Percentiles rank a stretch among this genome's conserved stretches.
These are phyloP conservation scores for Apoda limacodes DNA, from an alignment of 2,888 invertebrate genomes.

Conservation along the genomic window DNA sequence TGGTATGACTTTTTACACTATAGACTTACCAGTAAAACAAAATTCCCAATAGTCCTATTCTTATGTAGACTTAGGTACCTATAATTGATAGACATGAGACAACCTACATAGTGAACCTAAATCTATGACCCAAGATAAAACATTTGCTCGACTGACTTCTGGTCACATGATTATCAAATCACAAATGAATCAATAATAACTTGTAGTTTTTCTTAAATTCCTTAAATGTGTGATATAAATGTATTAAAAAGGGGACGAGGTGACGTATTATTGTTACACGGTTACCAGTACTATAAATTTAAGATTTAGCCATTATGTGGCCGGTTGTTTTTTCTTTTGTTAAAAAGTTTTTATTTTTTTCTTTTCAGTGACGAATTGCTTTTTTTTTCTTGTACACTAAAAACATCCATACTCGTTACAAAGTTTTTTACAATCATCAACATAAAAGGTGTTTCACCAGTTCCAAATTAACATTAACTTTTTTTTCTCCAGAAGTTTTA, in stretches of 20 bases:
- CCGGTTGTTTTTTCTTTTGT: no score
- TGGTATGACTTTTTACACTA: not conserved
- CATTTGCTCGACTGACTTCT: not conserved
- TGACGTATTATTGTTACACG: conserved; percentile 11
- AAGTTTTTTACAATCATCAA: no score
- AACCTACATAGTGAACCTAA: not conserved
- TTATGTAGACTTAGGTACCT: not conserved
- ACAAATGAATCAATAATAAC: not conserved
- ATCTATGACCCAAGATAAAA: not conserved
- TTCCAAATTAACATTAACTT: no score
- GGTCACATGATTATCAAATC: not conserved
- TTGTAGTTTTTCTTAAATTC: no score
- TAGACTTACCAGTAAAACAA: not conserved
- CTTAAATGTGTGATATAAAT: no score
- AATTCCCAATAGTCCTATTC: not conserved
- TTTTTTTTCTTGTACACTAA: no score
- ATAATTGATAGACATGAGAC: not conserved
- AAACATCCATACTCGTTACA: no score
- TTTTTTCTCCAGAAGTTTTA: not conserved
- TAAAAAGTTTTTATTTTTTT: no score
- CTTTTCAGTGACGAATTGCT: no score
- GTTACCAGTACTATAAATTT: not conserved
- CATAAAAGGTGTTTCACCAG: no score
- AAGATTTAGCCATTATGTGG: not conserved
- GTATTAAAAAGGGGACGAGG: no score